A percentile compares a stretch with the other conserved stretches of the same genome.
phyloP scores from a whole-genome alignment of 2,797 vertebrate species.

The Macropodus opercularis region DNA sequence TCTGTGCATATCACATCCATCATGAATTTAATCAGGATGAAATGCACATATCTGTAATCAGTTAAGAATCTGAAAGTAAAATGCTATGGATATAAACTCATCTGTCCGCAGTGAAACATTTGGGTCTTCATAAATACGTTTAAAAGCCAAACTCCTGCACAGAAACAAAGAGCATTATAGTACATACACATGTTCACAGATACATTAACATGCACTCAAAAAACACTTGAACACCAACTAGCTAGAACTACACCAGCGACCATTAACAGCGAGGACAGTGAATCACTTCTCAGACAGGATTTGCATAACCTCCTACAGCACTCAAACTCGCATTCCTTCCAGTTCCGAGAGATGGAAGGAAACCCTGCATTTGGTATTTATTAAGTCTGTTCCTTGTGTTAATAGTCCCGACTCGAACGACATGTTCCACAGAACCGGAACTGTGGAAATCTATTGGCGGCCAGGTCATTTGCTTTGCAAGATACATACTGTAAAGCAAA shows the following conservation, averaged over 20 bases:
- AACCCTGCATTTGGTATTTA: conserved; percentile 31
- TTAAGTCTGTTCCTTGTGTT: too few relatives aligned
- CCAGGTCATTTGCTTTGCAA: conserved; percentile 36
- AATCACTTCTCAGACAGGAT: conserved; percentile 56
- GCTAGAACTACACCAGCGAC: conserved; percentile 36
- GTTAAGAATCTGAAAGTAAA: too few relatives aligned
- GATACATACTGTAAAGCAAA: conserved; percentile 59
- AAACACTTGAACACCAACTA: conserved; percentile 5
- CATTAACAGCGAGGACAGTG: conserved; percentile 48
- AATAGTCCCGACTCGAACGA: too few relatives aligned
- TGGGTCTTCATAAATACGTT: conserved; percentile 11
- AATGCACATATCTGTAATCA: too few relatives aligned
- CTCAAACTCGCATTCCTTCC: conserved; percentile 44
- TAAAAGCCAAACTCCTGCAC: not conserved
- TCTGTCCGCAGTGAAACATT: too few relatives aligned
- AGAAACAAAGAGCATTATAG: not conserved
- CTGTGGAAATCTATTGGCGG: conserved; percentile 26
- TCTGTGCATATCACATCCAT: not conserved
- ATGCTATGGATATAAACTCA: too few relatives aligned
- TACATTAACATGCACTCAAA: conserved; percentile 19
- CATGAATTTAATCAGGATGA: too few relatives aligned
- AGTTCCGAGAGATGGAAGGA: conserved; percentile 29
- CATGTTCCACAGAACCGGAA: conserved; percentile 11
- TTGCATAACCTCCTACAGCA: conserved; percentile 57
- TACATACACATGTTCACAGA: not conserved